Conservation (phyloP, 2,113 vertebrate species). For the Phalacrocorax aristotelis region DNA sequence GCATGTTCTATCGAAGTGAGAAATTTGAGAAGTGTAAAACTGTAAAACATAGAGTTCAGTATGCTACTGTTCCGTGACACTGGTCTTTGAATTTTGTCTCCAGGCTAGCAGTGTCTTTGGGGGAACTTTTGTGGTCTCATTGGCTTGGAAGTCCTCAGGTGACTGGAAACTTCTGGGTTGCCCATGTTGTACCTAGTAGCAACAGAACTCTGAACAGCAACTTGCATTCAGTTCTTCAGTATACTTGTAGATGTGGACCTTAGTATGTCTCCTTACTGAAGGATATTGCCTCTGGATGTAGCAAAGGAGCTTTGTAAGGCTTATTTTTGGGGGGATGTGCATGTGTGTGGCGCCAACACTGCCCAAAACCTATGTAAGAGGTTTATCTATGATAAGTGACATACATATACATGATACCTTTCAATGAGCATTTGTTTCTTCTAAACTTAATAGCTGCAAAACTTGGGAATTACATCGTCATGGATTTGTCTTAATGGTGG, state of each 20-base stretch:
- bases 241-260: not conserved
- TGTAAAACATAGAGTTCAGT: not conserved
- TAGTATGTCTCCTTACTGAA: not conserved
- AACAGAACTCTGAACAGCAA: not conserved
- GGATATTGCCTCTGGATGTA: not conserved
- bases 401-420: not conserved
- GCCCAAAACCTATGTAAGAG: not conserved
- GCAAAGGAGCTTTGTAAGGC: not conserved
- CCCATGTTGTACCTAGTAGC: not conserved
- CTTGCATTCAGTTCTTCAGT: not conserved
- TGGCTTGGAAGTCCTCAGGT: not conserved
- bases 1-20: not conserved
- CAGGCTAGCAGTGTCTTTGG: not conserved
- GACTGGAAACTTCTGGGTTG: not conserved
- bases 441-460: not conserved
- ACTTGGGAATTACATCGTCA: not conserved
- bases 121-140: not conserved
- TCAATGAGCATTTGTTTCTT: not conserved
- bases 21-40: not conserved
- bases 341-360: not conserved
- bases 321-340: not conserved
- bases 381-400: not conserved
- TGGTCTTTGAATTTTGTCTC: not conserved
- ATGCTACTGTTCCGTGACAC: fast-evolving
- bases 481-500: not conserved